These are phyloP conservation scores for Caenorhabditis sulstoni DNA, from an alignment of 2,888 invertebrate species.

Conservation along the genomic window DNA sequence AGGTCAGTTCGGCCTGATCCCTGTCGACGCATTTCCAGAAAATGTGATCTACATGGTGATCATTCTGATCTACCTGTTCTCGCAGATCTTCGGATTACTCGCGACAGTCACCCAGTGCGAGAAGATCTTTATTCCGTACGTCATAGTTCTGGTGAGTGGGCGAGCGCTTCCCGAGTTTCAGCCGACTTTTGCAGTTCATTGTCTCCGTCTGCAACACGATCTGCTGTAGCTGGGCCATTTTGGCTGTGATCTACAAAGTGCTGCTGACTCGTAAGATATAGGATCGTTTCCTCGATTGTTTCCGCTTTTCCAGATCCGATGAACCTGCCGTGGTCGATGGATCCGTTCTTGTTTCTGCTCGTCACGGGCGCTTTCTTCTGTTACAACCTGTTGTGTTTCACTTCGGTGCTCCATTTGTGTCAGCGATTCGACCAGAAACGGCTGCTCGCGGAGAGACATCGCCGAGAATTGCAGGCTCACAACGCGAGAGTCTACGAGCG, in stretches of 20 bases:
- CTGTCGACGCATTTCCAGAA: constrained; percentile 3
- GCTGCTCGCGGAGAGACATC: constrained; percentile 13
- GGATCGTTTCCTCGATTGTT: not conserved
- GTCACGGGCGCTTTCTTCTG: constrained; percentile 4
- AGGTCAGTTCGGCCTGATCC: too few species aligned
- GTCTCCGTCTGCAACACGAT: constrained; percentile 8
- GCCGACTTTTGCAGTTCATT: not conserved
- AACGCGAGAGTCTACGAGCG: constrained; percentile 38
- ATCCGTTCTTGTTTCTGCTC: not conserved
- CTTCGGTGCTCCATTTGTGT: constrained; percentile 21
- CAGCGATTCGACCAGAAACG: constrained; percentile 28
- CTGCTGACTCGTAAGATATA: too few species aligned
- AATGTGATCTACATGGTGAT: not conserved
- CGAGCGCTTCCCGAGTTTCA: too few species aligned
- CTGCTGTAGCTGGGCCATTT: not conserved
- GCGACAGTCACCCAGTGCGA: constrained; percentile 17
- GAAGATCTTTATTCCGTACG: constrained; percentile 42
- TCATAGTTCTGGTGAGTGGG: constrained; percentile 37
- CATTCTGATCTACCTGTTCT: constrained; percentile 27
- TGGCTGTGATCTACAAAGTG: not conserved
- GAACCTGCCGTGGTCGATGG: too few species aligned
- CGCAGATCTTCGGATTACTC: constrained; percentile 44
- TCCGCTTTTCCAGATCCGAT: too few species aligned
- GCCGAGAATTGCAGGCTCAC: constrained; percentile 29
- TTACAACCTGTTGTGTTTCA: constrained; percentile 38